Evolutionary conservation across 2,113 vertebrate species (phyloP).

Genomic region (Trematomus loennbergii): DNA sequence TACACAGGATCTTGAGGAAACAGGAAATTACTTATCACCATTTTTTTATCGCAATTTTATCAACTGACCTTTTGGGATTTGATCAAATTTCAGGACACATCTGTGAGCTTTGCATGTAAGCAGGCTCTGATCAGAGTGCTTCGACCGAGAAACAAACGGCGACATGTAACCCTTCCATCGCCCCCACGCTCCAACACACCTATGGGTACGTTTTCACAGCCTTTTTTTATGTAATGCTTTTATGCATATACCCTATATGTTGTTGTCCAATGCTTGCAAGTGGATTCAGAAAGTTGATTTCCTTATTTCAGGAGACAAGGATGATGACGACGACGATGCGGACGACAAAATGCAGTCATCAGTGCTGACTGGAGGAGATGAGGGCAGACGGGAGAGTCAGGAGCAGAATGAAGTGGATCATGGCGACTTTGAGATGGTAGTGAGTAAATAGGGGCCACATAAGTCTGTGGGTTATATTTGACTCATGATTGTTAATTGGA

Average conservation of each 20-base stretch:
- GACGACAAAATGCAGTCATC: slow-evolving; percentile 97
- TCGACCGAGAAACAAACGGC: slow-evolving; percentile 94
- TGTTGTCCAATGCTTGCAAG: neutral
- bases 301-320: slow-evolving; percentile 92
- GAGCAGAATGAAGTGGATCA: slow-evolving; percentile 97
- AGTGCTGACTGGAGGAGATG: slow-evolving; percentile 89
- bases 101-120: slow-evolving; percentile 99
- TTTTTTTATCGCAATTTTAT: neutral
- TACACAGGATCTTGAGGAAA: neutral
- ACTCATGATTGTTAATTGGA: too few species aligned
- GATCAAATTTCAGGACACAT: slow-evolving; percentile 87
- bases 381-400: slow-evolving; percentile 93
- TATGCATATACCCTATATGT: neutral
- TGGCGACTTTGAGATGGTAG: slow-evolving; percentile 99
- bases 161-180: slow-evolving; percentile 96
- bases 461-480: too few species aligned
- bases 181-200: slow-evolving; percentile 98
- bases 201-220: slow-evolving; percentile 87
- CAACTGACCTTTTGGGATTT: slow-evolving; percentile 22
- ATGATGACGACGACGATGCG: slow-evolving; percentile 95
- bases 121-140: slow-evolving; percentile 97
- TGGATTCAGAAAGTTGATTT: neutral
- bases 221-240: neutral
- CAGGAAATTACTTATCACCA: neutral
- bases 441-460: slow-evolving; percentile 74